Evolutionary conservation across 2,113 vertebrate species (phyloP).

Genomic region (Nipponia nippon): DNA sequence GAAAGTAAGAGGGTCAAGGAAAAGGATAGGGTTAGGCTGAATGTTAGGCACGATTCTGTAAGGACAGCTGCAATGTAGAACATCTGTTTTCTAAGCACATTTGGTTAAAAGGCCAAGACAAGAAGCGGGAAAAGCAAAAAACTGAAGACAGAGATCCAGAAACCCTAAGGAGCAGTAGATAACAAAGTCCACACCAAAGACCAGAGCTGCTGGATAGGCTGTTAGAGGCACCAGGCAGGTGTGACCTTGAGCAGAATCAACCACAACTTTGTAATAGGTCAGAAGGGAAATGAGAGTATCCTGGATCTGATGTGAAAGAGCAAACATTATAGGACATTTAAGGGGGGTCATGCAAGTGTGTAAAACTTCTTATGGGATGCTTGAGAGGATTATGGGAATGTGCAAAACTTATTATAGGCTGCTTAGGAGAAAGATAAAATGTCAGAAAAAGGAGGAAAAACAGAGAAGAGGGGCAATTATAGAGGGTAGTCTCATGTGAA

Average conservation of each 20-base stretch:
- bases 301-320: not conserved
- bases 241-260: not conserved
- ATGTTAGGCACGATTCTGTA: not conserved
- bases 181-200: not conserved
- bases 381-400: not conserved
- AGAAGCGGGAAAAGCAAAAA: not conserved
- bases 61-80: not conserved
- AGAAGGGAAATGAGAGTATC: not conserved
- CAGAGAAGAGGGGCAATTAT: not conserved
- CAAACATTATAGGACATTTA: not conserved
- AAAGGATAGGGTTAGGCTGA: not conserved
- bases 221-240: not conserved
- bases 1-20: not conserved
- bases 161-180: not conserved
- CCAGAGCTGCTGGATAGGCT: not conserved
- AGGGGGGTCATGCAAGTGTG: fast-evolving
- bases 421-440: not conserved
- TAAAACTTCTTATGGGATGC: not conserved
- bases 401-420: not conserved
- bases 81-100: not conserved
- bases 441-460: not conserved
- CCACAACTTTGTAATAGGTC: not conserved
- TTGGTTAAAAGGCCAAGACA: not conserved
- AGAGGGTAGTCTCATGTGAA: not conserved
- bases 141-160: not conserved